Base-by-base conservation (phyloP, 2,797 vertebrate species). In the Parauchenoglanis punctatus region DNA sequence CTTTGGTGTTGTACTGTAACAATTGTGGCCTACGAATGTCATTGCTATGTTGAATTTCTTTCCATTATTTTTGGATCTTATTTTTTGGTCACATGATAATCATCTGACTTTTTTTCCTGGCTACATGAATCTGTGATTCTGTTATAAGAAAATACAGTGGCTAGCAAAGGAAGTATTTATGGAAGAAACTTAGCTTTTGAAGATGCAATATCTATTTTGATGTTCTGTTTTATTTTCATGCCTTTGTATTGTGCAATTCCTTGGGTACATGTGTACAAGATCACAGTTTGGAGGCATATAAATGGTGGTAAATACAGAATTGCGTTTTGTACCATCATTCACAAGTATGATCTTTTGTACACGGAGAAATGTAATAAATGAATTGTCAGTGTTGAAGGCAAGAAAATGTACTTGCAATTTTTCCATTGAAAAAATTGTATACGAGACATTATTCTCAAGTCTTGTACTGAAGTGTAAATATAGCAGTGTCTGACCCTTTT, bases 241-340 rank as follows among this genome's bases (percentile, higher is more conserved):
- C 93, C 92, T 95, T 95, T 94, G 93, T 96, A 95, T 94, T 85
- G 94, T 96, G 95, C 93, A 94, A 92, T 95, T 93, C 94, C 91
- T 94, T 93, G 92, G 92, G 92, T 95, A 94, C 92, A 92, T 90
- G 93, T 87, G 89, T 90, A 85, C 84, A 86, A 87, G 88, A 88
- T 93, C 90, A 81, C 72, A 92, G 89, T 91, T 92, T 91, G 86
- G 86, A 88, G 85, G 90, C 92, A 91, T 93, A 40, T 40, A 40
- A 40, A 40, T 90, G 52, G 89, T 93, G 93, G 94, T 94, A 94
- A 94, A 88, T 76, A 94, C 56, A 63, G n/a, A 84, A 90, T 89
- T 87, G 90, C 93, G 94, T 95, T 95, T 92, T 91, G 87, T 91
- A 89, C 88, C 73, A 89, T 86, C 78, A 86, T 91, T 90, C 85